These are phyloP conservation scores for Papilio helenus DNA, from an alignment of 1,140 invertebrate species.

Conservation along the genomic window DNA sequence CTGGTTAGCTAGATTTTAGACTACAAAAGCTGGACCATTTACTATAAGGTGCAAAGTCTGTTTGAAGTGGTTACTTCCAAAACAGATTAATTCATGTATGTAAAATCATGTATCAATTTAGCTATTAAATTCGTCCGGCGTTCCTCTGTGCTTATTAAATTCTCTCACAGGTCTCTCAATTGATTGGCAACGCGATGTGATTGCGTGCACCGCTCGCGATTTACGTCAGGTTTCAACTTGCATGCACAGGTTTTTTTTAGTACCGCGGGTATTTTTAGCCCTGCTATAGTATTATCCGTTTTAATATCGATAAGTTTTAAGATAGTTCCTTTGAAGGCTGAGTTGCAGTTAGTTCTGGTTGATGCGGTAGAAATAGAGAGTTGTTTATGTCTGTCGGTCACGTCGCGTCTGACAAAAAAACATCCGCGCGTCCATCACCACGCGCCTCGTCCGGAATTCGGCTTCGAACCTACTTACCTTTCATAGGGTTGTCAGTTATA, in stretches of 20 bases:
- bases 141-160: background rate
- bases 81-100: background rate
- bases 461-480: slow-evolving; percentile 23
- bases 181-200: background rate
- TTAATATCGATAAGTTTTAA: background rate
- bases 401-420: slow-evolving; percentile 48
- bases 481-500: slow-evolving; percentile 14
- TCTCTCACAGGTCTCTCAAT: background rate
- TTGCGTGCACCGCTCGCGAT: background rate
- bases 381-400: slow-evolving; percentile 54
- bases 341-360: background rate
- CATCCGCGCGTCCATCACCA: slow-evolving; percentile 43
- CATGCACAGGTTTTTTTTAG: background rate
- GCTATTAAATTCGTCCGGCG: background rate
- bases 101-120: background rate
- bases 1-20: background rate
- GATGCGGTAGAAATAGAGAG: slow-evolving; percentile 52
- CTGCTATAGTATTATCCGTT: background rate
- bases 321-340: background rate
- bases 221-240: background rate
- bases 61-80: background rate
- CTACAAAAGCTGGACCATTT: no score
- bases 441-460: slow-evolving; percentile 6
- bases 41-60: no score
- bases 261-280: background rate